phyloP scores from a whole-genome alignment of 2,113 vertebrate species.

The Peromyscus maniculatus region DNA sequence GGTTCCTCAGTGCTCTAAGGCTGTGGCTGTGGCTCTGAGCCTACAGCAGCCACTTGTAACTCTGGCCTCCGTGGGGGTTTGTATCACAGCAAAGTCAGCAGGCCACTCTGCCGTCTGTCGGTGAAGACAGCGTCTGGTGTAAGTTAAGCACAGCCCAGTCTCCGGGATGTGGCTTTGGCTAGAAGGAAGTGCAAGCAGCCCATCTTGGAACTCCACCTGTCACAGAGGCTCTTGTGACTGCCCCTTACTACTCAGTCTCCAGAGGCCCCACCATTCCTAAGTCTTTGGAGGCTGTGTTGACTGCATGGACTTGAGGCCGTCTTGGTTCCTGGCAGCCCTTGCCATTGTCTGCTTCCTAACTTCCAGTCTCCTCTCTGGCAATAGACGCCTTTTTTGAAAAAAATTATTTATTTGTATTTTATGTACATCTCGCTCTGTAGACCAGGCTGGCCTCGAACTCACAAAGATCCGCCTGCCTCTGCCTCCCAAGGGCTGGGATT shows the following conservation, averaged over 20 bases:
- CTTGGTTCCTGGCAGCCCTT: neutral
- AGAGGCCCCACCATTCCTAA: neutral
- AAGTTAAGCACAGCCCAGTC: neutral
- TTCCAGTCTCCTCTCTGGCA: neutral
- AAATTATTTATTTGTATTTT: too few species aligned
- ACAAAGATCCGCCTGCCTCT: too few species aligned
- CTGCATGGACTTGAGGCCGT: rapidly evolving
- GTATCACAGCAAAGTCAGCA: neutral
- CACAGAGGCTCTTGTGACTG: neutral
- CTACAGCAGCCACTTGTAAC: neutral
- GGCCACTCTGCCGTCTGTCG: neutral
- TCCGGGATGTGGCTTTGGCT: neutral
- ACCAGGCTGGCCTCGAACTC: too few species aligned
- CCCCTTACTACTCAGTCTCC: neutral
- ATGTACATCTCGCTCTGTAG: too few species aligned
- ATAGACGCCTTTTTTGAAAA: too few species aligned
- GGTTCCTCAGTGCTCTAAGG: neutral
- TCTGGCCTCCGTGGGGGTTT: neutral
- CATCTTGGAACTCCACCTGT: neutral
- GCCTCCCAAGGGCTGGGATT: too few species aligned
- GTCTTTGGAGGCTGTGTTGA: neutral
- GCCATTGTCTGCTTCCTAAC: neutral
- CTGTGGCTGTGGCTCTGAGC: neutral
- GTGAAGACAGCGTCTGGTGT: neutral
- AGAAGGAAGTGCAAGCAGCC: neutral